Conservation (phyloP, 1,140 invertebrate genomes). For the Panagrolaimus sp. region DNA sequence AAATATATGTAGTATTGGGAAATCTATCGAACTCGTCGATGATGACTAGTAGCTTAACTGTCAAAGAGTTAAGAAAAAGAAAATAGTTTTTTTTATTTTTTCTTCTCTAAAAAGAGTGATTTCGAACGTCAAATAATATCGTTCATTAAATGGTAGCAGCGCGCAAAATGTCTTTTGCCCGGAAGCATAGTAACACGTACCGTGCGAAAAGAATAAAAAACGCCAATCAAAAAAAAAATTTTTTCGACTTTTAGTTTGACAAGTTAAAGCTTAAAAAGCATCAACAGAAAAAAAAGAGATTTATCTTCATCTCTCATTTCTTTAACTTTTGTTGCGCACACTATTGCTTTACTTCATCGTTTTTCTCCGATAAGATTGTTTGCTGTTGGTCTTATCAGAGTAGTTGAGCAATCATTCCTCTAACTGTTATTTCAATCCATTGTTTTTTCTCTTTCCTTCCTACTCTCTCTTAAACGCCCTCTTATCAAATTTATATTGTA, state of each 20-base stretch:
- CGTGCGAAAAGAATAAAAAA: no score
- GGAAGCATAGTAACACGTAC: no score
- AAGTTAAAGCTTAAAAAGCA: neutral
- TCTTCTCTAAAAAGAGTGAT: no score
- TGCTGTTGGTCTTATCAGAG: slow-evolving; percentile 7
- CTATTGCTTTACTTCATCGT: neutral
- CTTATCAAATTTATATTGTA: neutral
- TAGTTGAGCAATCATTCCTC: neutral
- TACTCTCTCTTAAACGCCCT: neutral
- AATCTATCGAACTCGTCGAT: neutral
- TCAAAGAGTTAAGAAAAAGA: neutral
- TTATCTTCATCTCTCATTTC: neutral
- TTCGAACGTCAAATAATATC: no score
- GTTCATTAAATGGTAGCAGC: no score
- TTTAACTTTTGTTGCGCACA: slow-evolving; percentile 11
- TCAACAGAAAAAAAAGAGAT: neutral
- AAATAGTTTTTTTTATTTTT: no score
- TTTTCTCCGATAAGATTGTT: slow-evolving; percentile 10
- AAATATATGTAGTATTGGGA: neutral
- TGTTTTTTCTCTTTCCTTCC: neutral
- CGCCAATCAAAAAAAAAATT: no score
- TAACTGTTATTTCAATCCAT: neutral
- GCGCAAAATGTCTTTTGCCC: no score
- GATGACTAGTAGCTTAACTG: slow-evolving; percentile 1
- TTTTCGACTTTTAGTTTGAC: slow-evolving; percentile 1